Evolutionary conservation across 1,140 invertebrate genomes (phyloP), one percentile per base, ranked within the genome.

Genomic region (Bicyclus anynana): DNA sequence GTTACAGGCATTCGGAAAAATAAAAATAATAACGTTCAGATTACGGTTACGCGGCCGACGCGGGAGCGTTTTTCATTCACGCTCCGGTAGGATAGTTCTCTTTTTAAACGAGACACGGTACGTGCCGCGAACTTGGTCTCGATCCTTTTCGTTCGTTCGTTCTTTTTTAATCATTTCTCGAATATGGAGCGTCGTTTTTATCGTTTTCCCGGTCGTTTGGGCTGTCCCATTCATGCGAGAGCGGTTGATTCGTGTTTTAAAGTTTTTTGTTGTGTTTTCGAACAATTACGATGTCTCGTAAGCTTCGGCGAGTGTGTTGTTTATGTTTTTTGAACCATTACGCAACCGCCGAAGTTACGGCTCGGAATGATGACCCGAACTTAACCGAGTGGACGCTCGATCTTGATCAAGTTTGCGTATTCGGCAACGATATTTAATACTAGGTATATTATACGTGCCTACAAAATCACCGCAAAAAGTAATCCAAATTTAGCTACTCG

Each of bases 181-280:
- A 87, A 87, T 87, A 84, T 87, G 80, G 84, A 73, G 63, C 77
- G 74, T 77, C 77, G 78, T 83, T 87, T 87, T 84, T 84, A 82
- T 87, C 79, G 76, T 84, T 82, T 80, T 83, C 80, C 79, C 77
- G 74, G 65, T 54, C 60, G 63, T 72, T 71, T 57, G 54, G 69
- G 29, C 40, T 53, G 69, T 72, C 69, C 71, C 80, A 84, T 86
- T 83, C 77, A 84, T 74, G 74, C 44, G 69, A 49, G 59, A 56
- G 33, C n/a, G 33, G 51, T 18, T 50, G 18, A 23, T 58, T 44
- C 48, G 37, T 46, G 29, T n/a, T 47, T 56, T 56, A 16, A 16
- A 38, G 13, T 18, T 64, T 74, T 72, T 77, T 75, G 74, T 80
- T 77, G 67, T 77, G 67, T 66, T 76, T 69, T 69, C 65, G 72